Base-by-base conservation (phyloP, 2,113 vertebrate species). In the Mugil cephalus region DNA sequence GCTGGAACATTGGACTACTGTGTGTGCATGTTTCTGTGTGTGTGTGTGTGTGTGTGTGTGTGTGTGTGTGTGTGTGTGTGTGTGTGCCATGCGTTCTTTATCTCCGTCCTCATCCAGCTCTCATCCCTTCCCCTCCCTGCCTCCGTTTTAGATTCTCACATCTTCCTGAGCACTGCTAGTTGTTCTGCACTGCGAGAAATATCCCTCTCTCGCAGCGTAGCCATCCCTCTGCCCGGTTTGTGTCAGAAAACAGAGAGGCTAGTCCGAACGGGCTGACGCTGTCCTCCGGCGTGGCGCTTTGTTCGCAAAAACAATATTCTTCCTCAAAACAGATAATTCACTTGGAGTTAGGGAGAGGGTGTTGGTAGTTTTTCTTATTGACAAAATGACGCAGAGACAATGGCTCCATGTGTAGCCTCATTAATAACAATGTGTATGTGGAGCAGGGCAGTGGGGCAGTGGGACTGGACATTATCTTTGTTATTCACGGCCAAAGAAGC, bases 371-470 rank as follows among this genome's bases (percentile, higher is more conserved):
- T 17, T 58, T 43, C 12, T 40, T 24, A 34, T 36, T 43, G 54
- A 36, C 45, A 53, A 35, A 60, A 61, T 30, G 38, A 61, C 52
- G 35, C 58, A 12, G 15, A 69, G 47, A 84, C 79, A 82, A 82
- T 74, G 52, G 30, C 3, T 38, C 46, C 14, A 17, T 63, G 69
- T 87, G 68, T 73, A 59, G 50, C 62, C 63, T 76, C 61, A 69
- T 24, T 71, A 81, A 83, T 83, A 72, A 70, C 46, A 64, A 68
- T 64, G 59, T 86, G 78, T 80, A 74, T 82, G 56, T 69, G 73
- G 45, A 69, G 56, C 69, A 64, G 61, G 54, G 50, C 67, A 46
- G 55, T 54, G 15, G 53, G 58, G 47, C 18, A 60, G 0, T 48
- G n/a, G 48, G 21, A 43, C 52, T 46, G 68, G 68, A 70, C 56